phyloP scores from a whole-genome alignment of 1,140 invertebrate genomes.

The Bacillus rossius region DNA sequence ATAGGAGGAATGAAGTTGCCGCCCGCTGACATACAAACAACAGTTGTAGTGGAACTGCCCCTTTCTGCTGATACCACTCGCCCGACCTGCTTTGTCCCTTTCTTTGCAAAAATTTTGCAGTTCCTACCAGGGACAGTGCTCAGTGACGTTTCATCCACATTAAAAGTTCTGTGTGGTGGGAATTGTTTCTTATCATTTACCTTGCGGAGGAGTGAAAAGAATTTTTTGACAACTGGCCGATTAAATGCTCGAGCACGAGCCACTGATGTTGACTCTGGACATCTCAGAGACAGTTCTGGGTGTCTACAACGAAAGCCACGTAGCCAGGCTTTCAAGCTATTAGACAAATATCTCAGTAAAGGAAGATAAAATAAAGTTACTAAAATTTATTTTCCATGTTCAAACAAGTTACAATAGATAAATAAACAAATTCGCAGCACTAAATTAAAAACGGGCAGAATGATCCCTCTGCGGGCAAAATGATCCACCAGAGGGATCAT shows the following conservation, averaged over 20 bases:
- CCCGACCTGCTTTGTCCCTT: constrained; percentile 28
- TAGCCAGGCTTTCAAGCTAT: constrained; percentile 32
- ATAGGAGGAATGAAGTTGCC: constrained; percentile 30
- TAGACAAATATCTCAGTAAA: too few relatives aligned
- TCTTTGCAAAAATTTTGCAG: constrained; percentile 13
- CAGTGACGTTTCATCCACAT: constrained; percentile 38
- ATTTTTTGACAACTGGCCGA: constrained; percentile 15
- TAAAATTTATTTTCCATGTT: too few relatives aligned
- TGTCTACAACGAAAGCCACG: constrained; percentile 35
- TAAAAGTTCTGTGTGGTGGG: constrained; percentile 29
- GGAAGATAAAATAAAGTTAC: too few relatives aligned
- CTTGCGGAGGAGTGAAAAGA: constrained; percentile 21
- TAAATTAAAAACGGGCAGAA: too few relatives aligned
- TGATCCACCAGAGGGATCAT: too few relatives aligned
- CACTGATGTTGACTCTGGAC: constrained; percentile 16
- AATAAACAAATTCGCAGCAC: too few relatives aligned
- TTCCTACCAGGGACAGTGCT: constrained; percentile 27
- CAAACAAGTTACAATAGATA: too few relatives aligned
- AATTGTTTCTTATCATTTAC: constrained; percentile 14
- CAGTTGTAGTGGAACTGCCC: constrained; percentile 25
- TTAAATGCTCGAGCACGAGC: constrained; percentile 25
- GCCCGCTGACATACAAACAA: constrained; percentile 25
- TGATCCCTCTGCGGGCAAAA: too few relatives aligned
- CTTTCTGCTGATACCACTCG: constrained; percentile 23
- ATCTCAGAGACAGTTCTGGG: constrained; percentile 22